Conservation (phyloP, 1,140 invertebrate genomes). For the Drosophila fuyamai region DNA sequence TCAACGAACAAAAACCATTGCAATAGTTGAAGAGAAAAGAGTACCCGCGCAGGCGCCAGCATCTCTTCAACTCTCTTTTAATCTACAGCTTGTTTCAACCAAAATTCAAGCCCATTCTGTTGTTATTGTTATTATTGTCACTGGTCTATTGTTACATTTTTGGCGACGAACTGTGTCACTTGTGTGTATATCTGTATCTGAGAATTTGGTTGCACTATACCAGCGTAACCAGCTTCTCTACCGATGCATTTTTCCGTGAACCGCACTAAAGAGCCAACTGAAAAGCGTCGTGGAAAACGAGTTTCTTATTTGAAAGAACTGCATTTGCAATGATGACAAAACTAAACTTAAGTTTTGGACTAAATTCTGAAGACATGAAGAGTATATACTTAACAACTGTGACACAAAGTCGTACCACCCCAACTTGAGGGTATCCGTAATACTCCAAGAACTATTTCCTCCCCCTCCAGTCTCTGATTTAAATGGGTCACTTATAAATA, state of each 20-base stretch:
- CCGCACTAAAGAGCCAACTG: slow-evolving; percentile 27
- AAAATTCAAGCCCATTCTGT: slow-evolving; percentile 13
- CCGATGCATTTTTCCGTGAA: not conserved
- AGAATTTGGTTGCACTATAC: slow-evolving; percentile 16
- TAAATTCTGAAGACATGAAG: not conserved
- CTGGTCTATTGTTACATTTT: slow-evolving; percentile 47
- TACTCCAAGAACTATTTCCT: not conserved
- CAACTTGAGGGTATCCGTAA: too few species aligned
- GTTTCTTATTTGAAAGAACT: slow-evolving; percentile 38
- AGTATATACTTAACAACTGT: not conserved
- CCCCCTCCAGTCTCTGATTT: slow-evolving; percentile 8
- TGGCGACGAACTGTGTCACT: slow-evolving; percentile 61
- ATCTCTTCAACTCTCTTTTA: slow-evolving; percentile 12
- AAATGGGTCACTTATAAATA: slow-evolving; percentile 73
- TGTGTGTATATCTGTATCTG: slow-evolving; percentile 64
- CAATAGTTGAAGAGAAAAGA: slow-evolving; percentile 1
- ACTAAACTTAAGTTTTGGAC: slow-evolving; percentile 9
- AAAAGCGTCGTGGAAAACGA: slow-evolving; percentile 49
- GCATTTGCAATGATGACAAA: slow-evolving; percentile 16
- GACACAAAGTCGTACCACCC: too few species aligned
- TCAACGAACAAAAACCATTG: slow-evolving; percentile 33
- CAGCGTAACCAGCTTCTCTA: not conserved
- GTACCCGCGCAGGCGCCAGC: slow-evolving; percentile 32
- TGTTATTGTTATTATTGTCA: slow-evolving; percentile 52
- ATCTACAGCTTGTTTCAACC: slow-evolving; percentile 11